Evolutionary conservation across 2,888 invertebrate genomes (phyloP).

Genomic region (Gerosis bhagava): DNA sequence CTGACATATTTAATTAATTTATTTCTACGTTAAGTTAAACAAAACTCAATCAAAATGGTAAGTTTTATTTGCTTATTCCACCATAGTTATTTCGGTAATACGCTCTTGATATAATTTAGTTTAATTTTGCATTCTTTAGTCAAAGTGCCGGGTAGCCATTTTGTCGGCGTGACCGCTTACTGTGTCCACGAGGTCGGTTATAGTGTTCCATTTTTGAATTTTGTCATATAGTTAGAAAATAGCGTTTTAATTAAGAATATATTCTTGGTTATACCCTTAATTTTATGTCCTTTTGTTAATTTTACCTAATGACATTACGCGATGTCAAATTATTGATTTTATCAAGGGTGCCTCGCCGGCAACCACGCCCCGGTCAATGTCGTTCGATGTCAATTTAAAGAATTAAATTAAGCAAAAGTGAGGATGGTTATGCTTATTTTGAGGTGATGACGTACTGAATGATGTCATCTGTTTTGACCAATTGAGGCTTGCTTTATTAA

Average conservation of each 20-base stretch:
- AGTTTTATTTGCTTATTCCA: too few species aligned
- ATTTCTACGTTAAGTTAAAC: constrained; percentile 72
- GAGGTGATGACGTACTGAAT: constrained; percentile 45
- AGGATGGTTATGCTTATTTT: neutral
- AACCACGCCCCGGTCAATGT: constrained; percentile 13
- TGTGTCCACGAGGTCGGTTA: constrained; percentile 34
- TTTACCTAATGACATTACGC: neutral
- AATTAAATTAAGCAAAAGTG: too few species aligned
- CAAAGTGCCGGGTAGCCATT: constrained; percentile 52
- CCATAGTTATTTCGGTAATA: too few species aligned
- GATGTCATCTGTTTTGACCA: constrained; percentile 47
- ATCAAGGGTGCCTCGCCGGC: constrained; percentile 28
- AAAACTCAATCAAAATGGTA: constrained; percentile 78
- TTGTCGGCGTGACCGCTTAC: constrained; percentile 52
- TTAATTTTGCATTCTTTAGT: constrained; percentile 7
- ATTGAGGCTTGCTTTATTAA: constrained; percentile 3
- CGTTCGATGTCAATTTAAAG: too few species aligned
- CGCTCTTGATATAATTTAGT: too few species aligned
- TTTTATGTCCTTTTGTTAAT: constrained; percentile 14
- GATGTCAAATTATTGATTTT: constrained; percentile 25
- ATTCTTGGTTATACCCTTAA: neutral
- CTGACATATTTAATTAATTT: constrained; percentile 70
- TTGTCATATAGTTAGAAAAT: too few species aligned
- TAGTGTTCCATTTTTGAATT: constrained; percentile 34
- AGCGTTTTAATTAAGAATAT: too few species aligned